These are phyloP conservation scores for Tonatia bakeri DNA, from an alignment of 2,113 vertebrate species.

Conservation along the genomic window DNA sequence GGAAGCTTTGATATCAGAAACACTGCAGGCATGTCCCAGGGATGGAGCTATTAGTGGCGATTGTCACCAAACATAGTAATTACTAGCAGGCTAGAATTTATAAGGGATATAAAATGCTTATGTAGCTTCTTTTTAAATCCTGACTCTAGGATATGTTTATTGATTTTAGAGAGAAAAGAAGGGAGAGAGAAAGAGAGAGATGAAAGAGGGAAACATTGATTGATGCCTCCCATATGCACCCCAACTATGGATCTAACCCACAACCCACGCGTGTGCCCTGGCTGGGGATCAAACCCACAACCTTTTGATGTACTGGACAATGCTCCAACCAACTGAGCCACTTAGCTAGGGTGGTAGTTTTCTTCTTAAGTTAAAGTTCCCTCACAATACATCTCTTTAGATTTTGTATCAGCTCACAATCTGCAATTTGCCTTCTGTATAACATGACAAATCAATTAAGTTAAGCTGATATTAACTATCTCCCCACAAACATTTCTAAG, in stretches of 20 bases:
- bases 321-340: no score
- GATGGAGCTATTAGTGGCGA: background rate
- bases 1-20: background rate
- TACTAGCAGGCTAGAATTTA: background rate
- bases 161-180: no score
- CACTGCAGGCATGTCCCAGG: background rate
- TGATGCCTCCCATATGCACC: no score
- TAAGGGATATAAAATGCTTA: background rate
- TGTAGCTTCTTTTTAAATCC: background rate
- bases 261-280: no score
- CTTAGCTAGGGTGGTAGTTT: background rate
- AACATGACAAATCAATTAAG: background rate
- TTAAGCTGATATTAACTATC: background rate
- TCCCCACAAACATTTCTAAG: background rate
- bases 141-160: no score
- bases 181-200: no score
- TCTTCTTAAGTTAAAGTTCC: background rate
- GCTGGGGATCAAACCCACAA: no score
- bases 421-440: background rate
- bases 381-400: background rate
- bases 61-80: background rate
- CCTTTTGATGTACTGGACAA: no score
- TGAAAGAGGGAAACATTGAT: no score
- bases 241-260: no score
- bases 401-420: background rate